phyloP scores from a whole-genome alignment of 2,888 invertebrate species.

The Eupithecia subumbrata region DNA sequence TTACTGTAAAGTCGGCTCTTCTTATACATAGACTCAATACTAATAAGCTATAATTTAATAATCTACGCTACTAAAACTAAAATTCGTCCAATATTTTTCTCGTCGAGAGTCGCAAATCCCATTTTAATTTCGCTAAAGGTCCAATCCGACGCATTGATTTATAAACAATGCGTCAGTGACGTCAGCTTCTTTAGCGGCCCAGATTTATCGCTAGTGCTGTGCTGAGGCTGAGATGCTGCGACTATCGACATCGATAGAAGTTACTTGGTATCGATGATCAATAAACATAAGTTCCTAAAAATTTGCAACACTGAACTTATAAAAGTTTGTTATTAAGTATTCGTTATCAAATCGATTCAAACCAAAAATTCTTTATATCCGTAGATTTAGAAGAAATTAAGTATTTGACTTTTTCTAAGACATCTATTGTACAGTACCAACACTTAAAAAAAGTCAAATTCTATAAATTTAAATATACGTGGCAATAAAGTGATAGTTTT shows the following conservation, averaged over 20 bases:
- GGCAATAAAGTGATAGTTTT: too few species aligned
- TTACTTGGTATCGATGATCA: not conserved
- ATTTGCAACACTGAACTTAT: not conserved
- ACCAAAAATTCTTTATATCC: too few species aligned
- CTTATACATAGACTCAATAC: too few species aligned
- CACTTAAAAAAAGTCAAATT: too few species aligned
- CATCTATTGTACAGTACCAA: too few species aligned
- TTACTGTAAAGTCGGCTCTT: too few species aligned
- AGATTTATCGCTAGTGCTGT: conserved; percentile 80
- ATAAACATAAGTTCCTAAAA: not conserved
- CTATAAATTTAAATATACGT: too few species aligned
- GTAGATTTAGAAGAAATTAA: too few species aligned
- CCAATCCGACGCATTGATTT: conserved; percentile 68
- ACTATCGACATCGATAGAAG: conserved; percentile 47
- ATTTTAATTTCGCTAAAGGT: conserved; percentile 40
- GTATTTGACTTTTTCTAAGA: too few species aligned
- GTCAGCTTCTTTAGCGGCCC: conserved; percentile 83
- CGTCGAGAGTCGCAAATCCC: conserved; percentile 15
- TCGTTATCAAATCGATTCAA: too few species aligned
- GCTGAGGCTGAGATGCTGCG: conserved; percentile 45
- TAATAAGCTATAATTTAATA: not conserved
- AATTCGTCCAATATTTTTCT: not conserved
- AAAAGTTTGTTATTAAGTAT: too few species aligned
- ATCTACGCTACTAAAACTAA: not conserved
- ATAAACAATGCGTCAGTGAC: conserved; percentile 84